Base-by-base conservation (phyloP, 2,888 invertebrate genomes). In the Leistus spinibarbis region DNA sequence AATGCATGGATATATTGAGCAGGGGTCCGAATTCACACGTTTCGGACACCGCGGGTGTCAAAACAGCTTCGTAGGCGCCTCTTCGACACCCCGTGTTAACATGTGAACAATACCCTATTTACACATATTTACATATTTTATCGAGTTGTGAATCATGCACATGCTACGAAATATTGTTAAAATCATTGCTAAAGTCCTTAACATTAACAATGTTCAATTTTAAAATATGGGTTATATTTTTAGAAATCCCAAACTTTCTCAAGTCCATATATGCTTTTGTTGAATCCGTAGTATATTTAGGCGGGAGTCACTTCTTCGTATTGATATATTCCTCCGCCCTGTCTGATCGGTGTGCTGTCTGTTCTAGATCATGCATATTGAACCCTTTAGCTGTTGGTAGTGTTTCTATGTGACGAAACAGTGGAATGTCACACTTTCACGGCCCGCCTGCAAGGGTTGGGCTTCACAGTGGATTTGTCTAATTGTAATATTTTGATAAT, bases 41-140 rank as follows among this genome's bases (percentile, higher is more conserved):
- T 54, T 57, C 13, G 40, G 40, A 40, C 40, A 40, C 20, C 57
- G 53, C 17, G 22, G 24, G 24, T 22, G 64, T 64, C 56, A 66
- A 54, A 24, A 57, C 20, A 57, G 62, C 40, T n/a, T 57, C 24
- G 69, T 56, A 69, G 69, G 69, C 60, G 69, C 62, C 60, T 19
- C 62, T 60, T 40, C 13, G 13, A 20, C n/a, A n/a, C 7, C n/a
- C 65, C 57, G 72, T 72, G 72, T 72, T 72, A 72, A 72, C 72
- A 72, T 57, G 56, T 19, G 72, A 72, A 72, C 72, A 72, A 72
- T 72, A 56, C 65, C 24, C 66, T 27, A 72, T 72, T 72, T 72
- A 72, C 72, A 72, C 72, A 72, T 57, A 72, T 72, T 72, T 66
- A 72, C 66, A 72, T 72, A 66, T 53, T 40, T 40, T 40, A 5